Conservation (phyloP, 2,797 vertebrate genomes). For the Crax fasciolata region DNA sequence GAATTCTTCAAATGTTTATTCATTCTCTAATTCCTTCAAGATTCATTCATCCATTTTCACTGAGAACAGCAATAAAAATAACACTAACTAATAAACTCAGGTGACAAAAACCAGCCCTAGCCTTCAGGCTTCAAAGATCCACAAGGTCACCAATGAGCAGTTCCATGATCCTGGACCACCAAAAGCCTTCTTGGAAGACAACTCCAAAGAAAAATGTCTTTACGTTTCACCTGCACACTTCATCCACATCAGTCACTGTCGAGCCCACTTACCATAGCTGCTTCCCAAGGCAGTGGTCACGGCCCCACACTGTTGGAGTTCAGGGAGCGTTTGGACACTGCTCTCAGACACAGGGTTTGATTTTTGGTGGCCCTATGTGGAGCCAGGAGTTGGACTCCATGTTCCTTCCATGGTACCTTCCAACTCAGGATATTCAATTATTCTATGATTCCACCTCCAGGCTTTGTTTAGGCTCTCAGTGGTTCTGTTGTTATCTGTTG, state of each 20-base stretch:
- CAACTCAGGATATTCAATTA: not conserved
- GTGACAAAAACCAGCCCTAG: not conserved
- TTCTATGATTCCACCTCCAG: not conserved
- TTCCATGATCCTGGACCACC: accelerated
- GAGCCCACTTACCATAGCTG: not conserved
- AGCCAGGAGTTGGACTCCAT: not conserved
- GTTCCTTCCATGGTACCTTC: not conserved
- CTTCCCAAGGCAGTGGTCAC: not conserved
- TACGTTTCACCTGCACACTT: not conserved
- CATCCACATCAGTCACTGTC: not conserved
- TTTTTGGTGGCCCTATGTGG: not conserved
- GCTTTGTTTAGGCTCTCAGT: not conserved
- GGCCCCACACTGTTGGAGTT: not conserved
- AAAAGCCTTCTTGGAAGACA: not conserved
- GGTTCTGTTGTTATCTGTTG: not conserved
- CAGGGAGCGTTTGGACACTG: not conserved
- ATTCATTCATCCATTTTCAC: not conserved
- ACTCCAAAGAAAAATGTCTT: not conserved
- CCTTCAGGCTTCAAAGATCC: not conserved
- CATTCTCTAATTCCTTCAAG: not conserved
- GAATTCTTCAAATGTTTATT: not conserved
- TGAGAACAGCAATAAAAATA: not conserved
- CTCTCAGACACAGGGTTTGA: not conserved
- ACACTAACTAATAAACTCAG: not conserved
- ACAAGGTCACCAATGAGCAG: not conserved